Conservation (phyloP, 1,140 invertebrate genomes). For the Drosophila sp. region DNA sequence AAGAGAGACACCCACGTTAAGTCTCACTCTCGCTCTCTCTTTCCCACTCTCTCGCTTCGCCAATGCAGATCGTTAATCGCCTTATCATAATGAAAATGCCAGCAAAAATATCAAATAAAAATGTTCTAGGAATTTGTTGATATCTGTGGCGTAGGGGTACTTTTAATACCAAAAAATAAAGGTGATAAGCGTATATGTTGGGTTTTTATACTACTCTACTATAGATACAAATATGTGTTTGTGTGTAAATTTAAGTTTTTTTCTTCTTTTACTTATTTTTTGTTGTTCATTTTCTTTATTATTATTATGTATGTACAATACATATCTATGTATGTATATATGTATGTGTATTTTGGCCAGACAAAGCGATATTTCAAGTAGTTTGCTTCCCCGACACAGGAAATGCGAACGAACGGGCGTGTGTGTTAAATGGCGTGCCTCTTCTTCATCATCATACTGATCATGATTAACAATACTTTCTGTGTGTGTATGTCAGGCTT, state of each 20-base stretch:
- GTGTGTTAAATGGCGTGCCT: slow-evolving; percentile 69
- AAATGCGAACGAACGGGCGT: slow-evolving; percentile 67
- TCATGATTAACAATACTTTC: slow-evolving; percentile 23
- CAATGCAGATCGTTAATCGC: slow-evolving; percentile 17
- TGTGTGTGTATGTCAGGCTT: slow-evolving; percentile 52
- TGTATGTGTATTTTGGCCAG: slow-evolving; percentile 56
- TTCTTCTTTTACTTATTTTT: slow-evolving; percentile 47
- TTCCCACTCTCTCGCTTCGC: not conserved
- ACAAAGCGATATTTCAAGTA: slow-evolving; percentile 66
- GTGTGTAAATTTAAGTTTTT: slow-evolving; percentile 62
- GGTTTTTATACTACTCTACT: slow-evolving; percentile 30
- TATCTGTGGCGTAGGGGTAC: slow-evolving; percentile 37
- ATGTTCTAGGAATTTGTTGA: slow-evolving; percentile 71
- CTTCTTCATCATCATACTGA: slow-evolving; percentile 36
- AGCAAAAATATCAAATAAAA: slow-evolving; percentile 33
- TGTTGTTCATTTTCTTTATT: slow-evolving; percentile 26
- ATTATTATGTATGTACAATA: slow-evolving; percentile 4
- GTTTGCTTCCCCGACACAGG: slow-evolving; percentile 67
- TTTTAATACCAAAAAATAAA: slow-evolving; percentile 31
- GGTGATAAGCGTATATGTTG: slow-evolving; percentile 49
- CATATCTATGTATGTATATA: not conserved
- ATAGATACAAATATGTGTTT: slow-evolving; percentile 19
- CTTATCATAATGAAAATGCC: slow-evolving; percentile 60
- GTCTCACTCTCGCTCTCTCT: slow-evolving; percentile 11
- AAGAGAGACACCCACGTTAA: slow-evolving; percentile 12